phyloP scores from a whole-genome alignment of 2,797 vertebrate genomes.

The Bucorvus abyssinicus region DNA sequence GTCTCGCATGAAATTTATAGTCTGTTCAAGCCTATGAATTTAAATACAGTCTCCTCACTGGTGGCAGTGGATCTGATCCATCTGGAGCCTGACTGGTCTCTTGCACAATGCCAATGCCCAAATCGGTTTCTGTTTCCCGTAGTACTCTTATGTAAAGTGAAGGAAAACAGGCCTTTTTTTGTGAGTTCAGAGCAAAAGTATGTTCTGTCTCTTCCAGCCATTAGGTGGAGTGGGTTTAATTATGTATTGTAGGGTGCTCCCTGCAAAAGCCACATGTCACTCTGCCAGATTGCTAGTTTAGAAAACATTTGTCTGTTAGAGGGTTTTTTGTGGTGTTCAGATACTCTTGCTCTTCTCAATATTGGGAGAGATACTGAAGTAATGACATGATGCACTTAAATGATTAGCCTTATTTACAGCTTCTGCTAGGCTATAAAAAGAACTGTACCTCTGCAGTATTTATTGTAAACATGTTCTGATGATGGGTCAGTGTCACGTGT shows the following conservation, averaged over 20 bases:
- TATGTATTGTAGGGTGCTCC: neutral
- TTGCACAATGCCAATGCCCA: neutral
- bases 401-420: neutral
- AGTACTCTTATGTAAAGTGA: neutral
- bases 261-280: neutral
- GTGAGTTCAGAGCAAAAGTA: neutral
- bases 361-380: neutral
- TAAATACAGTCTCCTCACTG: neutral
- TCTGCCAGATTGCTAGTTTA: neutral
- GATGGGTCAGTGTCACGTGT: neutral
- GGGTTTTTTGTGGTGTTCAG: neutral
- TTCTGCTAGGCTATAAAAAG: neutral
- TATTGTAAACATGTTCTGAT: neutral
- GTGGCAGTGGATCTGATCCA: neutral
- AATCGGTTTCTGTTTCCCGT: neutral
- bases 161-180: neutral
- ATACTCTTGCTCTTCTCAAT: neutral
- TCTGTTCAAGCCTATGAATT: neutral
- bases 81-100: neutral
- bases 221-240: constrained; percentile 2
- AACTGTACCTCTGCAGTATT: neutral
- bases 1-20: neutral
- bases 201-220: neutral
- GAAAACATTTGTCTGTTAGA: neutral
- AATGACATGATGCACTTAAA: neutral